Percentiles rank a stretch among this genome's conserved stretches.
Conservation (phyloP, 2,888 invertebrate species). For the Branchellion lobata region DNA sequence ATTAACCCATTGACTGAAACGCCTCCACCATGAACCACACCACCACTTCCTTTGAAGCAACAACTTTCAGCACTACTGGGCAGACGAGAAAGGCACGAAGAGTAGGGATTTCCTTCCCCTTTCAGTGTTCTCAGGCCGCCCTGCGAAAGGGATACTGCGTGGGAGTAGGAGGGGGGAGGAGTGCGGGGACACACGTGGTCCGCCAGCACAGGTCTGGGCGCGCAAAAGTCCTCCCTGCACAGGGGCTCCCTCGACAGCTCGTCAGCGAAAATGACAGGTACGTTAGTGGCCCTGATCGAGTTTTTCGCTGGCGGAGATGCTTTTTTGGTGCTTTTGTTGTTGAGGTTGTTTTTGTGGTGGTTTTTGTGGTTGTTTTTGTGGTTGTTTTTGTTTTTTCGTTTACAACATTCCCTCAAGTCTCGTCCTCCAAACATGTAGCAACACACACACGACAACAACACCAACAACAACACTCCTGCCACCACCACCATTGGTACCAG, state of each 20-base stretch:
- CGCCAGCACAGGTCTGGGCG: slow-evolving; percentile 14
- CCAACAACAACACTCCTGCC: slow-evolving; percentile 80
- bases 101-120: background rate
- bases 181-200: slow-evolving; percentile 37
- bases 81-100: too few species aligned
- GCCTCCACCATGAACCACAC: too few species aligned
- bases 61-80: too few species aligned
- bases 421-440: slow-evolving; percentile 68
- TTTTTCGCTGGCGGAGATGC: too few species aligned
- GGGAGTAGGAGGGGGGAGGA: slow-evolving; percentile 33
- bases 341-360: too few species aligned
- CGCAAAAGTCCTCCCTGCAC: background rate
- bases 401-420: background rate
- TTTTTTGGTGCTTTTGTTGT: background rate
- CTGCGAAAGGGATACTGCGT: slow-evolving; percentile 8
- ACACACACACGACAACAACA: slow-evolving; percentile 80
- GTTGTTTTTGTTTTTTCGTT: background rate
- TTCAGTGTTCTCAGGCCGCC: background rate
- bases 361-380: background rate
- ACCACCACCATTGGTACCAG: slow-evolving; percentile 79
- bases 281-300: slow-evolving; percentile 66
- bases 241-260: slow-evolving; percentile 72
- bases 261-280: slow-evolving; percentile 90
- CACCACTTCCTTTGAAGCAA: too few species aligned
- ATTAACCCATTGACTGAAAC: too few species aligned